Evolutionary conservation across 35 echinoderm and acorn worm species (phyloP).

Genomic region (Ptychodera flava): DNA sequence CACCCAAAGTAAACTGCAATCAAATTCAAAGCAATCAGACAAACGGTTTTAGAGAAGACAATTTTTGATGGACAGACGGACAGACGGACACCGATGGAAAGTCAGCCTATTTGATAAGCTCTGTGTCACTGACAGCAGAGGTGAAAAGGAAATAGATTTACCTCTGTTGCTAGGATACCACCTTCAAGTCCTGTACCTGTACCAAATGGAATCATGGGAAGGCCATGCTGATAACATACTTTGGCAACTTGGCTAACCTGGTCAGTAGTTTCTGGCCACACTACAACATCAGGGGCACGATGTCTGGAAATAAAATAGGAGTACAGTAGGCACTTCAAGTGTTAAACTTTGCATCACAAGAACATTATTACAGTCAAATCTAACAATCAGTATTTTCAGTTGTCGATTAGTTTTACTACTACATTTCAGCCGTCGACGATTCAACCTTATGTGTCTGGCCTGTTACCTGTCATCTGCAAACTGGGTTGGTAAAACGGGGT

Average conservation of each 20-base stretch:
- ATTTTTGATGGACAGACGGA: not conserved
- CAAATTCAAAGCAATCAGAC: too few relatives aligned
- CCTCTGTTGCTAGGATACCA: constrained; percentile 36
- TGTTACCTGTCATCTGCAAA: too few relatives aligned
- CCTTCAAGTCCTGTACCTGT: constrained; percentile 96
- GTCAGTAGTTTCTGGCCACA: constrained; percentile 73
- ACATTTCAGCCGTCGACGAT: not conserved
- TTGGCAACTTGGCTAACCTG: constrained; percentile 84
- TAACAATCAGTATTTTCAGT: not conserved
- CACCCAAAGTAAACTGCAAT: too few relatives aligned
- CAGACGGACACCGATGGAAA: not conserved
- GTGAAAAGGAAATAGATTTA: constrained; percentile 6
- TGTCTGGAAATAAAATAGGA: constrained; percentile 29
- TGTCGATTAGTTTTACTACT: not conserved
- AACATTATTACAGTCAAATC: not conserved
- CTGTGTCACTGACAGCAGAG: not conserved
- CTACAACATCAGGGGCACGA: constrained; percentile 60
- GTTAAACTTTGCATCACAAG: not conserved
- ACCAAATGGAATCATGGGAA: constrained; percentile 91
- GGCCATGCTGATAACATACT: constrained; percentile 56
- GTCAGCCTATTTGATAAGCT: not conserved
- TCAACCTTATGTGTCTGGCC: not conserved
- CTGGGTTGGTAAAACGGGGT: too few relatives aligned
- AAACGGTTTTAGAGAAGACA: too few relatives aligned
- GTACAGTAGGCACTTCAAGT: too few relatives aligned